phyloP scores from a whole-genome alignment of 2,888 invertebrate genomes.

The Abscondita cerata region DNA sequence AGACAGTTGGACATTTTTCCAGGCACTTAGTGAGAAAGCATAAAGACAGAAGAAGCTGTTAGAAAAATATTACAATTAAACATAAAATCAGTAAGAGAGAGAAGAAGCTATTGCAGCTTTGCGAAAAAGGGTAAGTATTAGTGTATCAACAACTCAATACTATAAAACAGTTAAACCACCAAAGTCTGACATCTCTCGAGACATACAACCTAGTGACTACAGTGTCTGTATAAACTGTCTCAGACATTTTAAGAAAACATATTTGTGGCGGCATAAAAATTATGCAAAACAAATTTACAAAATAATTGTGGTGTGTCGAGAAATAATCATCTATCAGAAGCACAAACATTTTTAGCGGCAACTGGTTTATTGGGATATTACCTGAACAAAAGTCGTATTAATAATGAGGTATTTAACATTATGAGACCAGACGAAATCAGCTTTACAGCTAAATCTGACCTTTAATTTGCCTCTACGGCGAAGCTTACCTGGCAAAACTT shows the following conservation, averaged over 20 bases:
- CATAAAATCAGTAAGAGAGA: conserved; percentile 8
- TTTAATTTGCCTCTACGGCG: conserved; percentile 22
- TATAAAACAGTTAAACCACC: conserved; percentile 4
- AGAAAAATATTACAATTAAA: conserved; percentile 12
- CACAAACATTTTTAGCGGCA: conserved; percentile 19
- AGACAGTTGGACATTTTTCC: conserved; percentile 18
- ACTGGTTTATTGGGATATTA: neutral
- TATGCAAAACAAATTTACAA: conserved; percentile 1
- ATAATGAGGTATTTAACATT: conserved; percentile 18
- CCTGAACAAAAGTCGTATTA: conserved; percentile 17
- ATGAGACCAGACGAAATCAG: conserved; percentile 23
- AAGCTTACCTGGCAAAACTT: conserved; percentile 20
- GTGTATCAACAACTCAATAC: conserved; percentile 8
- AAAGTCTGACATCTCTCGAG: neutral
- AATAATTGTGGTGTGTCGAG: neutral
- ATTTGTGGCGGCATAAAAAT: conserved; percentile 23
- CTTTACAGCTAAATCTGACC: conserved; percentile 17
- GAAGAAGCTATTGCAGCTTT: conserved; percentile 5
- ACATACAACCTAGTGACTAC: no score
- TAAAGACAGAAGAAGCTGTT: conserved; percentile 10
- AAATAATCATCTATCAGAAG: conserved; percentile 8
- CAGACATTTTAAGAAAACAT: conserved; percentile 21
- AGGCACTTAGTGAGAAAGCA: conserved; percentile 16
- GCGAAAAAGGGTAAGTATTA: conserved; percentile 20
- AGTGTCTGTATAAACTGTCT: conserved; percentile 13